Conservation (phyloP, 2,888 invertebrate species). For the Agrotis clavis region DNA sequence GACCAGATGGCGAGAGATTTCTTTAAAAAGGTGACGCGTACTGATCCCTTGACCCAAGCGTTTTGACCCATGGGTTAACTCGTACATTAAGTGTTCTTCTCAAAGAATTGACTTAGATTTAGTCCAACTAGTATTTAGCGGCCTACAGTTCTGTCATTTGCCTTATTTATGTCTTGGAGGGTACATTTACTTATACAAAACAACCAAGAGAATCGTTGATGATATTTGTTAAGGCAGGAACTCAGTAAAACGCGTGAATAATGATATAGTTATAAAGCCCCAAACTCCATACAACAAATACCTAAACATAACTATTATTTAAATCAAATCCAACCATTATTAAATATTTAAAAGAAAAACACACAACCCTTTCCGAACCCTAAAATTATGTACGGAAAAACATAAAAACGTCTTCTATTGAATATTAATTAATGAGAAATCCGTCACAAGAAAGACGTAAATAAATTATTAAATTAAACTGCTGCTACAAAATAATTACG, state of each 20-base stretch:
- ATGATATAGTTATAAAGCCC: too few relatives aligned
- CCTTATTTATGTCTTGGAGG: background rate
- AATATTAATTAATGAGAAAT: slow-evolving; percentile 46
- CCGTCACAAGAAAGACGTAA: slow-evolving; percentile 17
- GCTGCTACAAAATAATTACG: slow-evolving; percentile 29
- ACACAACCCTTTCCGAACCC: background rate
- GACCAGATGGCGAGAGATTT: too few relatives aligned
- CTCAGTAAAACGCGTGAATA: too few relatives aligned
- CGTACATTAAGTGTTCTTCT: background rate
- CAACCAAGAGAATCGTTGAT: background rate
- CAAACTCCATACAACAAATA: too few relatives aligned
- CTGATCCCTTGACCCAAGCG: too few relatives aligned
- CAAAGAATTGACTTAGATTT: background rate
- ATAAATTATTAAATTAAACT: slow-evolving; percentile 48
- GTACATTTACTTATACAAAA: background rate
- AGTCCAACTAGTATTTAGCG: background rate
- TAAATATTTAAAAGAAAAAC: background rate
- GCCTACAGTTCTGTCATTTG: background rate
- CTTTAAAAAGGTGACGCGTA: too few relatives aligned
- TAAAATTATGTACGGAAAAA: background rate
- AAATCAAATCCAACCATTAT: background rate
- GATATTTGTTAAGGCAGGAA: background rate
- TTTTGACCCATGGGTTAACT: too few relatives aligned
- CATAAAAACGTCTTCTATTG: slow-evolving; percentile 18
- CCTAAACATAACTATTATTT: background rate